A percentile compares a stretch with the other conserved stretches of the same genome.
phyloP scores from a whole-genome alignment of 2,113 vertebrate genomes.

The Rhea pennata region DNA sequence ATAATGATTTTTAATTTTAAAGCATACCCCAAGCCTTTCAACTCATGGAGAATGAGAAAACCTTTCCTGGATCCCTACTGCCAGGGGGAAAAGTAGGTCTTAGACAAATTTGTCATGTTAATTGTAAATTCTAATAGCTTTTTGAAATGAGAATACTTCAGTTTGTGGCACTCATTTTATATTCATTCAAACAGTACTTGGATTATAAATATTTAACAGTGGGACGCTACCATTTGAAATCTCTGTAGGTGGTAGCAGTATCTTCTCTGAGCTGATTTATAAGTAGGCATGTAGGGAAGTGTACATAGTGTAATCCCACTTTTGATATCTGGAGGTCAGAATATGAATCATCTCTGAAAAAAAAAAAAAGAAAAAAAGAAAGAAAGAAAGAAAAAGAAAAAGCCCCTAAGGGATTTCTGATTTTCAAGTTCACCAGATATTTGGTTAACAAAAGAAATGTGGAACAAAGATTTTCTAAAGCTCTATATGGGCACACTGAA shows the following conservation, averaged over 20 bases:
- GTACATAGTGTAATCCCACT: background rate
- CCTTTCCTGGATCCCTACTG: background rate
- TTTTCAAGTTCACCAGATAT: background rate
- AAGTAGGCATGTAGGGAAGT: background rate
- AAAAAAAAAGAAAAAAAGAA: background rate
- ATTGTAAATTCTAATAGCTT: constrained; percentile 15
- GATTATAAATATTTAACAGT: constrained; percentile 33
- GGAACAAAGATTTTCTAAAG: background rate
- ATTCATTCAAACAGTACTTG: background rate
- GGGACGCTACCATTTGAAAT: background rate
- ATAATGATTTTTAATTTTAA: background rate
- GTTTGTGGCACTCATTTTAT: constrained; percentile 1
- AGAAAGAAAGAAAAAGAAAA: background rate
- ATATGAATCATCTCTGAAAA: background rate
- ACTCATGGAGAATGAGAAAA: background rate
- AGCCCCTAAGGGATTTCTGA: background rate
- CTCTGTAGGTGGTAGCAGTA: background rate
- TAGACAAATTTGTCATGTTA: background rate
- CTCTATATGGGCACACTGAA: background rate
- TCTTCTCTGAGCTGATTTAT: background rate
- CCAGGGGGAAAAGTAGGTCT: background rate
- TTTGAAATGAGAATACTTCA: constrained; percentile 5
- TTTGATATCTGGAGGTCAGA: background rate
- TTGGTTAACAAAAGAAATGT: background rate
- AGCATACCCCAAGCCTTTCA: background rate